Percentiles rank a stretch among this genome's conserved stretches.
Evolutionary conservation across 2,797 vertebrate genomes (phyloP).

Genomic region (Xyrichtys novacula): DNA sequence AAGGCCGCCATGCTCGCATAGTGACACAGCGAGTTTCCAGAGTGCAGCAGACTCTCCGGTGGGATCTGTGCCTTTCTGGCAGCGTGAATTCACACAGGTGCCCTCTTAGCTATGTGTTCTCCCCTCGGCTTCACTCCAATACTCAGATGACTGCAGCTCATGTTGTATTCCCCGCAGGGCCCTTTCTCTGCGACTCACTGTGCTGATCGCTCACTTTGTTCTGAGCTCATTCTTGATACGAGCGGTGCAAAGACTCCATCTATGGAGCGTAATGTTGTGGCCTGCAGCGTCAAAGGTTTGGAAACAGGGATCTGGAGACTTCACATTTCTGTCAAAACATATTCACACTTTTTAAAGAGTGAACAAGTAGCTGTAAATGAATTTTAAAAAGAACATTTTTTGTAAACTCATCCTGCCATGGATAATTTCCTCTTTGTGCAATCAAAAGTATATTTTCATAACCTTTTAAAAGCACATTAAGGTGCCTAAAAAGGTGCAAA

Average conservation of each 20-base stretch:
- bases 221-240: conserved; percentile 27
- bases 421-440: not conserved
- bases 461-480: not conserved
- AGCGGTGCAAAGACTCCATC: conserved; percentile 21
- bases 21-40: conserved; percentile 4
- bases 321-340: conserved; percentile 23
- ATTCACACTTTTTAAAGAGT: not conserved
- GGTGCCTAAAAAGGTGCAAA: not conserved
- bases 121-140: conserved; percentile 42
- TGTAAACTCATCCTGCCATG: not conserved
- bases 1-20: conserved; percentile 12
- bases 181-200: conserved; percentile 36
- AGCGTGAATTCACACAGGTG: conserved; percentile 36
- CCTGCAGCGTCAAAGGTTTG: conserved; percentile 12
- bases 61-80: conserved; percentile 46
- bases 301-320: conserved; percentile 27
- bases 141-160: conserved; percentile 53
- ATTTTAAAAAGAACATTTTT: not conserved
- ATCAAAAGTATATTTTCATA: not conserved
- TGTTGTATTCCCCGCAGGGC: conserved; percentile 47
- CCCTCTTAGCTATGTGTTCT: conserved; percentile 54
- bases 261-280: not conserved
- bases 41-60: conserved; percentile 20
- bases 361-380: not conserved
- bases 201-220: conserved; percentile 57